Evolutionary conservation across 2,113 vertebrate genomes (phyloP).

Genomic region (Megalops atlanticus): DNA sequence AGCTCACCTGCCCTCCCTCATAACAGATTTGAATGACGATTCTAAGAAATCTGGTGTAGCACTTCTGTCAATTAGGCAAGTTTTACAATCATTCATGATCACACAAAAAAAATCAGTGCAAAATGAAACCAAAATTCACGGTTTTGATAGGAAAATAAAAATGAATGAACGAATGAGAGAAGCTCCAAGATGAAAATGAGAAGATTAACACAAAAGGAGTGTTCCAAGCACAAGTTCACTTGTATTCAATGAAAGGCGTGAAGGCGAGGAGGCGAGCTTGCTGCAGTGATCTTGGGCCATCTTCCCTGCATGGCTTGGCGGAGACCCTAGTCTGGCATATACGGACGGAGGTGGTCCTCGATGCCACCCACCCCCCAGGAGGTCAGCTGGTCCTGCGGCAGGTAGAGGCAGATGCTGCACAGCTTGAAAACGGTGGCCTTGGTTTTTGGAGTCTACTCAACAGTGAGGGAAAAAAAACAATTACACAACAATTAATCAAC

Average conservation of each 20-base stretch:
- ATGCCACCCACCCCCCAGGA: slow-evolving; percentile 96
- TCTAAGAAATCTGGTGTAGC: slow-evolving; percentile 62
- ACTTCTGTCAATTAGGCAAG: slow-evolving; percentile 66
- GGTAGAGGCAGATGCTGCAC: slow-evolving; percentile 99
- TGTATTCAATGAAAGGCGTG: slow-evolving; percentile 79
- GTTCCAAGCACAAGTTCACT: slow-evolving; percentile 97
- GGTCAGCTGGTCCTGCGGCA: slow-evolving; percentile 99
- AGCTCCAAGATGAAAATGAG: slow-evolving; percentile 80
- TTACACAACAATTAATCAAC: background rate
- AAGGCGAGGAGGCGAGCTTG: slow-evolving; percentile 82
- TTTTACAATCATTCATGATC: slow-evolving; percentile 75
- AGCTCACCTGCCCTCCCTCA: slow-evolving; percentile 60
- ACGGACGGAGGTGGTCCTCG: slow-evolving; percentile 97
- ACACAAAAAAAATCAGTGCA: slow-evolving; percentile 79
- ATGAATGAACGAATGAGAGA: slow-evolving; percentile 72
- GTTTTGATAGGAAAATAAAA: slow-evolving; percentile 45
- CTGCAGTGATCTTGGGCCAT: slow-evolving; percentile 79
- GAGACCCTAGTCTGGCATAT: slow-evolving; percentile 93
- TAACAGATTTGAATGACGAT: slow-evolving; percentile 74
- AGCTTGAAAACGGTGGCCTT: slow-evolving; percentile 99
- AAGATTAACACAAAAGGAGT: slow-evolving; percentile 84
- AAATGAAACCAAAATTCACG: slow-evolving; percentile 46
- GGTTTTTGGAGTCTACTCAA: slow-evolving; percentile 92
- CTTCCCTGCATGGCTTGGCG: slow-evolving; percentile 81
- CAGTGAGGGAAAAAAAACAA: background rate